phyloP scores from a whole-genome alignment of 2,888 invertebrate genomes.

The Protophormia terraenovae region DNA sequence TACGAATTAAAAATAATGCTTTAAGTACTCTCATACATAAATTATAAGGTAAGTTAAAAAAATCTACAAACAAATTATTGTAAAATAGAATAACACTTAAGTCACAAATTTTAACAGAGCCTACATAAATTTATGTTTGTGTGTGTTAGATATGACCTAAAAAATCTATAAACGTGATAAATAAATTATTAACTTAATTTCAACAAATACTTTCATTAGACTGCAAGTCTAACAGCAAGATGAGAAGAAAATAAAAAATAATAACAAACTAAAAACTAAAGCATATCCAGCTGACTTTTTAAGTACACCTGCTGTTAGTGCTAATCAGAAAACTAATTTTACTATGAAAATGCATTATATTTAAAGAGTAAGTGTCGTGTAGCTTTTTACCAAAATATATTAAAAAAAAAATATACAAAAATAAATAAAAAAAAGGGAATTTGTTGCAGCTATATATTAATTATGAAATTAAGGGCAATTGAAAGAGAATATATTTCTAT shows the following conservation, averaged over 20 bases:
- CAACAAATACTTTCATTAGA: background rate
- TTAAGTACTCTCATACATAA: slow-evolving; percentile 13
- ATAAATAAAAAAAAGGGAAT: background rate
- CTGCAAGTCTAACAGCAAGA: background rate
- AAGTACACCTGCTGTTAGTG: slow-evolving; percentile 36
- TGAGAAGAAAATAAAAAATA: background rate
- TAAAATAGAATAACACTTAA: background rate
- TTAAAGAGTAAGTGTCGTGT: background rate
- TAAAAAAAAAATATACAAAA: background rate
- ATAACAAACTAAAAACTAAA: background rate
- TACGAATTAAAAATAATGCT: slow-evolving; percentile 20
- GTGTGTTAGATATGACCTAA: slow-evolving; percentile 29
- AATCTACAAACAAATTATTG: too few relatives aligned
- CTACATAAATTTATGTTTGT: background rate
- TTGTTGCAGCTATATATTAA: background rate
- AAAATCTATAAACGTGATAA: slow-evolving; percentile 49
- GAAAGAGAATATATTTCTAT: background rate
- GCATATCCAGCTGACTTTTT: slow-evolving; percentile 6
- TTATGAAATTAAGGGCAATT: slow-evolving; percentile 7
- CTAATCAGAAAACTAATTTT: slow-evolving; percentile 30
- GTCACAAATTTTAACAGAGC: background rate
- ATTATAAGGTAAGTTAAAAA: slow-evolving; percentile 53
- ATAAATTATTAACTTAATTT: slow-evolving; percentile 47
- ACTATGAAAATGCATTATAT: slow-evolving; percentile 22
- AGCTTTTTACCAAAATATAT: background rate